Base-by-base conservation (phyloP, 1,140 invertebrate species). In the Eriocheir sinensis region DNA sequence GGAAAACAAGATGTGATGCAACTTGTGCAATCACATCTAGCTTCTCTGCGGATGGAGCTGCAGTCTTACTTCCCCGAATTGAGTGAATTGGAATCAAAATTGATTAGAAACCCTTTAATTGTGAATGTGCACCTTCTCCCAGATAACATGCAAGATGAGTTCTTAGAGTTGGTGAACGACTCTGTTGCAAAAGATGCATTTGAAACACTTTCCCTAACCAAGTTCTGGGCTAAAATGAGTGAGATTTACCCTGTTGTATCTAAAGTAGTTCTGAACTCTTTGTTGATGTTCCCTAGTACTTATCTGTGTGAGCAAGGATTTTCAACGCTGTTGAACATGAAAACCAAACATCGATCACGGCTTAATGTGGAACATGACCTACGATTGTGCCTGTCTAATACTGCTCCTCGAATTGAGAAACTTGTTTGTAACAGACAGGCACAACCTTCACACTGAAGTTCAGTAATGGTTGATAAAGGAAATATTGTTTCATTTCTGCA, bases 301-400 rank as follows among this genome's bases (percentile, higher is more conserved):
- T 93, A 83, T 15, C 91, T 93, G 30, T 93, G 80, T 93, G 91
- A 81, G 30, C 12, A 93, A 93, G 91, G 91, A 93, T 93, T 93
- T 85, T 81, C 36, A 85, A 44, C 60, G 38, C 17, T 91, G 90
- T 79, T 91, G 34, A 91, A 91, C 90, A 91, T 91, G 60, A 91
- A 91, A 91, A 53, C 53, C 36, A 91, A 91, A 48, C 17, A 72
- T 91, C 90, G 90, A 72, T 9, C 90, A 53, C 83, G 83, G 83
- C 83, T 85, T 85, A 85, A 85, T 85, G 83, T 85, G 83, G 83
- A 85, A 27, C 30, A 85, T 85, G 83, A 85, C 30, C 83, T 85
- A 32, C 83, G 30, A 85, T 6, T 85, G 83, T 85, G 38, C 83
- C 83, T 85, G 83, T 85, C 83, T 9, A 85, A 38, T 34, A 85